These are phyloP conservation scores for Philotrypesis tridentata DNA, from an alignment of 1,140 invertebrate genomes.

Conservation along the genomic window DNA sequence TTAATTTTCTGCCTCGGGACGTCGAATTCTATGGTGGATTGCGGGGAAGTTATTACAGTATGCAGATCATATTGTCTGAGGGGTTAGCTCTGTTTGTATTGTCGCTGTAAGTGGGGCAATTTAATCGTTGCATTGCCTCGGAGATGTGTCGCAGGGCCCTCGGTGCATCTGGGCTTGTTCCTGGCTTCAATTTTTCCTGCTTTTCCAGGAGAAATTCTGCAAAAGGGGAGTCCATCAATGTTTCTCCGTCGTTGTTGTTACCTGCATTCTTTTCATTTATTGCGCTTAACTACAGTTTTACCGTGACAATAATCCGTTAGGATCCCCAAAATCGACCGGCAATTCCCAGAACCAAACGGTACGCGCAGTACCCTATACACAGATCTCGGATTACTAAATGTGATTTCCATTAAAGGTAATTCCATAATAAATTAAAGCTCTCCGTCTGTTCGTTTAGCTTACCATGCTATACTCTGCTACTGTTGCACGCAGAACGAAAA, in stretches of 20 bases:
- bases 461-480: neutral
- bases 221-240: no score
- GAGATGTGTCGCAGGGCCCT: neutral
- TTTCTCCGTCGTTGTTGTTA: no score
- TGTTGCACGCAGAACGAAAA: neutral
- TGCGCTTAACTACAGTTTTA: no score
- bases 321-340: no score
- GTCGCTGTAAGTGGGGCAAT: neutral
- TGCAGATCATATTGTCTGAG: neutral
- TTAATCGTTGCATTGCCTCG: neutral
- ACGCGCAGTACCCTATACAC: neutral
- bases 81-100: neutral
- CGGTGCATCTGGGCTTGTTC: no score
- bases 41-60: neutral
- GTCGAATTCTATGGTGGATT: conserved; percentile 1
- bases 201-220: no score
- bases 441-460: neutral
- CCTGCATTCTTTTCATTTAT: no score
- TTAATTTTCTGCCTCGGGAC: neutral
- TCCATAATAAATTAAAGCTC: conserved; percentile 17
- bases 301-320: no score
- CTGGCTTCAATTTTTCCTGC: no score
- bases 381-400: neutral
- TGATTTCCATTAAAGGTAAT: conserved; percentile 11
- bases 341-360: no score